phyloP scores from a whole-genome alignment of 1,140 invertebrate species.

The Drosophila truncata region DNA sequence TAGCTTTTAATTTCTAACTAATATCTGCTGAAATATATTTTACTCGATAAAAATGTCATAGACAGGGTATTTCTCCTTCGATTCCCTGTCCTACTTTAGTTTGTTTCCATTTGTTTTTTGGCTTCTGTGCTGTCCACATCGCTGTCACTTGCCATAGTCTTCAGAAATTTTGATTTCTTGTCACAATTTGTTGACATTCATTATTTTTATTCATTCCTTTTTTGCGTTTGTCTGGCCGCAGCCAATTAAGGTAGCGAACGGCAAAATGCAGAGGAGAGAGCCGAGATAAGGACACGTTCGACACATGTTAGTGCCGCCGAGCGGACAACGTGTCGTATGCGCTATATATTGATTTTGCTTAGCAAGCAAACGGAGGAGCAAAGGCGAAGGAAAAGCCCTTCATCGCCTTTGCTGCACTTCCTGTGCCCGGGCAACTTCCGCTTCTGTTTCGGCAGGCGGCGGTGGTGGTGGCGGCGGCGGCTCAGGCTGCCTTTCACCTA shows the following conservation, averaged over 20 bases:
- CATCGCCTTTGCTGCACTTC: conserved; percentile 71
- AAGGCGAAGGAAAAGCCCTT: conserved; percentile 13
- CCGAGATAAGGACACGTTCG: conserved; percentile 48
- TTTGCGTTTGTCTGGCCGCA: conserved; percentile 47
- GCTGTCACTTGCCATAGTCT: conserved; percentile 52
- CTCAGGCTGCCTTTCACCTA: conserved; percentile 60
- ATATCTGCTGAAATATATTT: neutral
- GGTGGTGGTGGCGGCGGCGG: neutral
- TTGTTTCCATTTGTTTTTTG: neutral
- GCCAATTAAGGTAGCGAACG: conserved; percentile 77
- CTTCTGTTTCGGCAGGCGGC: conserved; percentile 52
- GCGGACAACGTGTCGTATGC: conserved; percentile 66
- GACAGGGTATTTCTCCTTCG: conserved; percentile 9
- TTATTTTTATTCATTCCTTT: conserved; percentile 52
- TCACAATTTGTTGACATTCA: conserved; percentile 84
- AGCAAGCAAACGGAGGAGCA: conserved; percentile 50
- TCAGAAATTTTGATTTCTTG: conserved; percentile 79
- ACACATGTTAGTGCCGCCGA: conserved; percentile 36
- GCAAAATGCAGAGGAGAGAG: conserved; percentile 14
- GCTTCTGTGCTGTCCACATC: conserved; percentile 22
- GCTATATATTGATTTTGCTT: conserved; percentile 72
- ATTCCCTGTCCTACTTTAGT: neutral
- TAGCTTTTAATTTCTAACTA: neutral
- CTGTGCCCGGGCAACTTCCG: conserved; percentile 59
- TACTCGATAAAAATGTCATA: neutral